Base-by-base conservation (phyloP, 92 coral and sea anemone species). In the Chrysogorgia sp. region DNA sequence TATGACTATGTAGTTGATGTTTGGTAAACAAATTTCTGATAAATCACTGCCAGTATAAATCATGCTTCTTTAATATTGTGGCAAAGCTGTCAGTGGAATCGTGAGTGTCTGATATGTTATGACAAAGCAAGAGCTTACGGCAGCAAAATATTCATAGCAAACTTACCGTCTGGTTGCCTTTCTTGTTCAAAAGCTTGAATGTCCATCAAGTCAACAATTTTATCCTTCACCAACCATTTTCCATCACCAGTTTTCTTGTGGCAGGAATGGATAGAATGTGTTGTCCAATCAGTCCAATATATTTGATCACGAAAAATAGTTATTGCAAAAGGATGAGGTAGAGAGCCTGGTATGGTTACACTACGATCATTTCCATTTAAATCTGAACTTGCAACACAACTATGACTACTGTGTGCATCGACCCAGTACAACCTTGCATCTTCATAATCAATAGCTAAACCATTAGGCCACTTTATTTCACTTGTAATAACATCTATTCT, bases 401-500 rank as follows among this genome's bases (percentile, higher is more conserved):
- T 47, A n/a, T 24, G 34, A 25, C 49, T 40, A 20, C 34, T 71
- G 28, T 68, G 75, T 3, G 96, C 97, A 89, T 93, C 98, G 14
- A 91, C 81, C 98, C 98, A 93, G 66, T 89, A 93, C 22, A 93
- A 80, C 71, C 87, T 86, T 45, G 53, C 71, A 26, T 78, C 83
- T 48, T 86, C 80, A 75, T 86, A 86, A 58, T 93, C 98, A 37
- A 91, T 77, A 33, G 98, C 92, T 23, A 93, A 71, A 67, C 98
- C 98, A 86, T 93, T 93, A 12, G 98, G 98, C 98, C 97, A 91
- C 49, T 72, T 76, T 52, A 93, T 91, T 17, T 85, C 70, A 25
- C 55, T 81, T 7, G 81, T 49, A 33, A 93, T 82, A 23, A 93
- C 75, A 47, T 80, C 50, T n/a, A 77, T 70, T 75, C 98, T 86